Conservation (phyloP, 1,140 invertebrate species). For the Drosophila paulistorum region DNA sequence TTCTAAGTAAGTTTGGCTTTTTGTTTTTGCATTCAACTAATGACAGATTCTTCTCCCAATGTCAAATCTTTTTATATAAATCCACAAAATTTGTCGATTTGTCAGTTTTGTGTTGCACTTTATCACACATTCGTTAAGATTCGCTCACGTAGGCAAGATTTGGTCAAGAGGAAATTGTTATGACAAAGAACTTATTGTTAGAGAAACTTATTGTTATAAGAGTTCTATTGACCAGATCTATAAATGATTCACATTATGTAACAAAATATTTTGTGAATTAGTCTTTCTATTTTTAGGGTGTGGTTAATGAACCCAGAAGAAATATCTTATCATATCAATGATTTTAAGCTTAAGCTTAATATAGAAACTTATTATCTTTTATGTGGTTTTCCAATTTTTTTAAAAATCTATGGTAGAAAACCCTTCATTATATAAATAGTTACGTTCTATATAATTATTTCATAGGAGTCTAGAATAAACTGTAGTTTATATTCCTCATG, state of each 20-base stretch:
- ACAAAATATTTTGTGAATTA: neutral
- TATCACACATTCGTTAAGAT: neutral
- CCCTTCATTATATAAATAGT: too few species aligned
- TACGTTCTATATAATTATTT: too few species aligned
- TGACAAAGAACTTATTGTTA: neutral
- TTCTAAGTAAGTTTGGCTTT: neutral
- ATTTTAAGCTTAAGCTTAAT: too few species aligned
- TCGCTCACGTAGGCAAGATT: neutral
- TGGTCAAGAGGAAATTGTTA: neutral
- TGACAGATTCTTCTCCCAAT: neutral
- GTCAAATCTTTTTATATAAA: neutral
- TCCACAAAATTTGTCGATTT: neutral
- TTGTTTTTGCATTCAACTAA: too few species aligned
- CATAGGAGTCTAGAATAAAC: too few species aligned
- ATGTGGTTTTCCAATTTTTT: too few species aligned
- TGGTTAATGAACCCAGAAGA: too few species aligned
- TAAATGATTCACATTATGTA: neutral
- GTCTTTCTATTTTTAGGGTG: too few species aligned
- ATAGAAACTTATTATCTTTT: too few species aligned
- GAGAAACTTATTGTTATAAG: neutral
- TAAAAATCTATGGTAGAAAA: too few species aligned
- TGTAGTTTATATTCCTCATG: neutral
- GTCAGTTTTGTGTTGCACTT: neutral
- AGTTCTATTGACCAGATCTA: neutral
- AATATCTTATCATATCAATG: too few species aligned